Evolutionary conservation across 2,888 invertebrate genomes (phyloP).

Genomic region (Polia nebulosa): DNA sequence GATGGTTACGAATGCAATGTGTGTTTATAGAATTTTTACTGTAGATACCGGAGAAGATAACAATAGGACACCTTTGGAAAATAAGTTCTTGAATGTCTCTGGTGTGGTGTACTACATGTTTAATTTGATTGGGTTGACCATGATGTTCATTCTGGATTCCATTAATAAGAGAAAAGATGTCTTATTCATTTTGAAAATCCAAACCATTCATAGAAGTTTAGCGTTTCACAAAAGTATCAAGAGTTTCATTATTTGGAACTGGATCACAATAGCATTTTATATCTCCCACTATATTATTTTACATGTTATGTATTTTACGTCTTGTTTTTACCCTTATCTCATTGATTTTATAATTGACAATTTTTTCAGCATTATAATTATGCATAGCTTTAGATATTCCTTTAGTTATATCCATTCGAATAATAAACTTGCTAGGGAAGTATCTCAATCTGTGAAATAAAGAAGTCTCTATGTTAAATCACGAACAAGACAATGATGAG

Average conservation of each 20-base stretch:
- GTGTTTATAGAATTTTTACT: background rate
- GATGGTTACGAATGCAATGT: background rate
- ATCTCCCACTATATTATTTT: background rate
- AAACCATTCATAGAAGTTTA: conserved; percentile 33
- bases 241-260: conserved; percentile 34
- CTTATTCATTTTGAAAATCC: conserved; percentile 38
- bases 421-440: conserved; percentile 6
- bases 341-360: background rate
- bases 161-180: conserved; percentile 17
- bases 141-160: background rate
- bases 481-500: background rate
- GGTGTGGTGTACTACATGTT: background rate
- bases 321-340: background rate
- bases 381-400: conserved; percentile 4
- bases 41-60: background rate
- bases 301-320: background rate
- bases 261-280: conserved; percentile 25
- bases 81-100: background rate
- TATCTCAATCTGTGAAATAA: conserved; percentile 14
- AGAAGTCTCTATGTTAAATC: background rate
- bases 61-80: background rate
- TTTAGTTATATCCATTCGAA: conserved; percentile 3
- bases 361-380: background rate
- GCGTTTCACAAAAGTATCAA: conserved; percentile 11
- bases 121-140: background rate